Conservation (phyloP, 2,113 vertebrate genomes). For the Callopanchax toddi region DNA sequence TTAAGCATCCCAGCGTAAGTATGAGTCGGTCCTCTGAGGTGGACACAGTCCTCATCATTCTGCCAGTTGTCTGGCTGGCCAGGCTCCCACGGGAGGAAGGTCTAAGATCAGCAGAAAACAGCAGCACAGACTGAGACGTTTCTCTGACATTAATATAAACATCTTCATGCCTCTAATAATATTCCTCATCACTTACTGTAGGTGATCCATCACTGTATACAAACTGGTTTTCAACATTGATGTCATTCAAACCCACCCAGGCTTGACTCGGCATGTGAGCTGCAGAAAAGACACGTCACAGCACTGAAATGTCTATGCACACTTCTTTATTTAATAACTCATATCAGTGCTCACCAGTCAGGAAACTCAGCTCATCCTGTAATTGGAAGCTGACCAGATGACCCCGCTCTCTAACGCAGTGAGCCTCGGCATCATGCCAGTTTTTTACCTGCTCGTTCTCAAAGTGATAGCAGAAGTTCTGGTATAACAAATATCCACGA, state of each 20-base stretch:
- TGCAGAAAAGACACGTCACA: constrained; percentile 17
- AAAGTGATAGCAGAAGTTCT: constrained; percentile 79
- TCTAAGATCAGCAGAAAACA: constrained; percentile 48
- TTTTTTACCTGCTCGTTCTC: constrained; percentile 64
- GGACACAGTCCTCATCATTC: constrained; percentile 75
- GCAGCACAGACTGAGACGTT: not conserved
- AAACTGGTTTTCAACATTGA: constrained; percentile 56
- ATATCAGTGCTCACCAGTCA: constrained; percentile 62
- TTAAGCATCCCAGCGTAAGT: constrained; percentile 54
- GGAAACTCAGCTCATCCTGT: constrained; percentile 73
- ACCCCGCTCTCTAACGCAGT: constrained; percentile 62
- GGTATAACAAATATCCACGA: constrained; percentile 73
- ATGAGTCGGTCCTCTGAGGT: constrained; percentile 62
- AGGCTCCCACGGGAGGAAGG: constrained; percentile 65
- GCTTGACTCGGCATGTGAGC: constrained; percentile 75
- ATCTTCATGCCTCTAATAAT: not conserved
- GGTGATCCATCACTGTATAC: constrained; percentile 70
- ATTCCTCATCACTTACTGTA: constrained; percentile 58
- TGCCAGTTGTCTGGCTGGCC: constrained; percentile 78
- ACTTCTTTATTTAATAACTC: not conserved
- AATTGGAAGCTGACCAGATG: constrained; percentile 77
- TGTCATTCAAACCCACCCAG: constrained; percentile 80
- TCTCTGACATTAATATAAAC: not conserved
- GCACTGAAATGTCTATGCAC: not conserved
- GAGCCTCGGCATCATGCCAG: constrained; percentile 75